Evolutionary conservation across 2,888 invertebrate genomes (phyloP).

Genomic region (Tetheella fluctuosa): DNA sequence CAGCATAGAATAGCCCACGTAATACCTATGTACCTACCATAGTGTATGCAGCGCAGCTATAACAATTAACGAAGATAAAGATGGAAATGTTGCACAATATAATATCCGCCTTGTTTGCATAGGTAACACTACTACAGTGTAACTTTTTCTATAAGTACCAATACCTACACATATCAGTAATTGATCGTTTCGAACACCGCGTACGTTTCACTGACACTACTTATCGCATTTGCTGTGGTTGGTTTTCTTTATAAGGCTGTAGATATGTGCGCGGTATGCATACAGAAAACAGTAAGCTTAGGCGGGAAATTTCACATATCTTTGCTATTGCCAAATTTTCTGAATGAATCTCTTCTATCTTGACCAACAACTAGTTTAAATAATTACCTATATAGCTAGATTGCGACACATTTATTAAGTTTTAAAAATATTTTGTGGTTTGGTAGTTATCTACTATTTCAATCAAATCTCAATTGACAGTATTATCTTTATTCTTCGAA

Average conservation of each 20-base stretch:
- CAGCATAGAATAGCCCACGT: not conserved
- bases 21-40: not conserved
- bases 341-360: not conserved
- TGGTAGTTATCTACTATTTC: too few relatives aligned
- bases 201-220: slow-evolving; percentile 60
- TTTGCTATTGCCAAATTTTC: not conserved
- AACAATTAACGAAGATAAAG: slow-evolving; percentile 22
- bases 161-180: slow-evolving; percentile 30
- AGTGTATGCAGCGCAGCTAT: not conserved
- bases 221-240: slow-evolving; percentile 43
- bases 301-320: slow-evolving; percentile 14
- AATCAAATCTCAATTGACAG: too few relatives aligned
- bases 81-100: slow-evolving; percentile 55
- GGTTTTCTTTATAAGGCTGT: slow-evolving; percentile 49
- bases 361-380: too few relatives aligned
- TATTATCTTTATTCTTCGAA: too few relatives aligned
- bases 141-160: slow-evolving; percentile 34
- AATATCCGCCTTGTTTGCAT: slow-evolving; percentile 28
- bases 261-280: slow-evolving; percentile 53
- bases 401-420: too few relatives aligned
- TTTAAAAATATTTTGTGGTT: too few relatives aligned
- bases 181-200: slow-evolving; percentile 55
- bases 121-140: slow-evolving; percentile 17
- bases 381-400: too few relatives aligned
- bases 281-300: slow-evolving; percentile 46